phyloP scores from a whole-genome alignment of 2,888 invertebrate genomes.

The Sesia bembeciformis region DNA sequence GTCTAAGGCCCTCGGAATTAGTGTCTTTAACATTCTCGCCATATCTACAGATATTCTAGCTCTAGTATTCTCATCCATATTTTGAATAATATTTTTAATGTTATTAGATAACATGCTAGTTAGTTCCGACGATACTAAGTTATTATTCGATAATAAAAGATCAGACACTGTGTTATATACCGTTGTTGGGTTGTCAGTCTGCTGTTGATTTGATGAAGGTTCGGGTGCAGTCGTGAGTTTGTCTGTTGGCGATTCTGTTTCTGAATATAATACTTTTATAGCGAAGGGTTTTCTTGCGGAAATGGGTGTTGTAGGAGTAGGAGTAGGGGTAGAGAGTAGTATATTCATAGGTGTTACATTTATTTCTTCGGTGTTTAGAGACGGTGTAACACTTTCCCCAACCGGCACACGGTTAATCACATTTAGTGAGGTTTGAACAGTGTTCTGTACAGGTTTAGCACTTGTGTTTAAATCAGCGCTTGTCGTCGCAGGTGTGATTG shows the following conservation, averaged over 20 bases:
- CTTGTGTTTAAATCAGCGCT: conserved; percentile 50
- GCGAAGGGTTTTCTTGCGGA: conserved; percentile 68
- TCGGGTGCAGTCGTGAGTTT: conserved; percentile 50
- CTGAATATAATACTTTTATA: conserved; percentile 62
- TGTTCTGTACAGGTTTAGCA: conserved; percentile 68
- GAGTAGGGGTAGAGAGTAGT: conserved; percentile 27
- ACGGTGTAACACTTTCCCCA: conserved; percentile 52
- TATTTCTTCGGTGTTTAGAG: conserved; percentile 43
- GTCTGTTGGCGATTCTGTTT: conserved; percentile 58
- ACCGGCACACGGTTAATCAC: conserved; percentile 64
- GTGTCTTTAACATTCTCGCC: conserved; percentile 62
- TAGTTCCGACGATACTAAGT: conserved; percentile 66
- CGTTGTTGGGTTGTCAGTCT: conserved; percentile 61
- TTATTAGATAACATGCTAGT: conserved; percentile 71
- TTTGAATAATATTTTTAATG: conserved; percentile 56
- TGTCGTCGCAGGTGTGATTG: conserved; percentile 39
- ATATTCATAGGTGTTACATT: conserved; percentile 42
- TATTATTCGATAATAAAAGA: conserved; percentile 62
- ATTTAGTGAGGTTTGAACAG: conserved; percentile 56
- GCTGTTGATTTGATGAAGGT: conserved; percentile 43
- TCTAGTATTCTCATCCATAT: conserved; percentile 60
- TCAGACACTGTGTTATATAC: conserved; percentile 69
- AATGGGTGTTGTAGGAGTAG: conserved; percentile 48
- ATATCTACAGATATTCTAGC: conserved; percentile 68
- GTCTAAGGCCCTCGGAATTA: conserved; percentile 64